Base-by-base conservation (phyloP, 2,888 invertebrate genomes). In the Cybosia mesomella region DNA sequence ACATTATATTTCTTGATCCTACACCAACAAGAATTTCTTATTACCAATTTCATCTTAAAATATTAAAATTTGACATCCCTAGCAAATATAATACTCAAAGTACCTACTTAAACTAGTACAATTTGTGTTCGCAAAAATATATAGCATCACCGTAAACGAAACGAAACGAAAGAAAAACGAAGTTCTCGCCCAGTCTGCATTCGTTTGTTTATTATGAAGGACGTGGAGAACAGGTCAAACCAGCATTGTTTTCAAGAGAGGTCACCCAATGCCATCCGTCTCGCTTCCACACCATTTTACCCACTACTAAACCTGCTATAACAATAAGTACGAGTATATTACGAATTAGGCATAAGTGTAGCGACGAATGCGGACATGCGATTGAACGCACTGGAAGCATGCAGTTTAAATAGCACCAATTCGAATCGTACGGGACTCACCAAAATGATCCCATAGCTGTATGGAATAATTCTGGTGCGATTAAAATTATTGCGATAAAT, bases 181-280 rank as follows among this genome's bases (percentile, higher is more conserved):
- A 55, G 63, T 64, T 55, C 36, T 64, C 22, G 36, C 36, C 32
- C 36, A 34, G 11, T 64, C 22, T 7, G 11, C 22, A 54, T 11
- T 63, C 22, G 22, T 55, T 36, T 24, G 63, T 64, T 64, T 55
- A 36, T 55, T 36, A 24, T 36, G 55, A 64, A 64, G 63, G 63
- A 64, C 63, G 39, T 39, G 24, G 36, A 54, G 49, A 63, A 36
- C 54, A 63, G 34, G 55, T 54, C 22, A 63, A 54, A 36, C 63
- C 32, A 21, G 34, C 63, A 55, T 54, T 61, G 54, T 63, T 22
- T 36, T 24, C 36, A 36, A 64, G 9, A 24, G 63, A 4, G 34
- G 55, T 34, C 55, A 63, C 32, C 18, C 54, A 34, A 54, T 34
- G 32, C 32, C 22, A 15, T 13, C 34, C 18, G 54, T 13, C 22